Conservation (phyloP, 2,113 vertebrate species). For the Gymnorhina tibicen region DNA sequence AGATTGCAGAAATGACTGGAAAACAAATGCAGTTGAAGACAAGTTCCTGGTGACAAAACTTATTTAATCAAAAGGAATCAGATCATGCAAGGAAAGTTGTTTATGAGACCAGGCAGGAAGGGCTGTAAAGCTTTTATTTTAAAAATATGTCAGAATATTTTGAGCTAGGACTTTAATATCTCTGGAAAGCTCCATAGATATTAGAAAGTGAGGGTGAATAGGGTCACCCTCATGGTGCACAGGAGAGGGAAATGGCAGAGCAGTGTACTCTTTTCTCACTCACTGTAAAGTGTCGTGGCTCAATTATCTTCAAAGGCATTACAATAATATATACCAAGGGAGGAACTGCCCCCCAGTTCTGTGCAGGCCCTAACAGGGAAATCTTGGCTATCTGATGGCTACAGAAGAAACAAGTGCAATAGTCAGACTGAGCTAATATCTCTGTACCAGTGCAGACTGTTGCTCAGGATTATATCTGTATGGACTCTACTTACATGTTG, state of each 20-base stretch:
- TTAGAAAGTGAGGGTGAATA: neutral
- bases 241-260: neutral
- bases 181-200: neutral
- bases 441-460: neutral
- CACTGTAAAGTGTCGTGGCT: neutral
- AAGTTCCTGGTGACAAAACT: neutral
- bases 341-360: neutral
- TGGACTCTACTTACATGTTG: neutral
- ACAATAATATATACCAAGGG: neutral
- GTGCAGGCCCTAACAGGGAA: neutral
- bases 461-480: neutral
- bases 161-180: neutral
- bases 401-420: neutral
- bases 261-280: neutral
- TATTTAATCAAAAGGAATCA: neutral
- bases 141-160: neutral
- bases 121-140: neutral
- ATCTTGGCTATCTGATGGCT: neutral
- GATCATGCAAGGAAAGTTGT: neutral
- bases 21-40: neutral
- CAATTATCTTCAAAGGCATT: neutral
- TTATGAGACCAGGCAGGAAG: neutral
- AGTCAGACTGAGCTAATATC: neutral
- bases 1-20: neutral
- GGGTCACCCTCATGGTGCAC: neutral